Evolutionary conservation across 2,113 vertebrate genomes (phyloP).

Genomic region (Corynorhinus townsendii): DNA sequence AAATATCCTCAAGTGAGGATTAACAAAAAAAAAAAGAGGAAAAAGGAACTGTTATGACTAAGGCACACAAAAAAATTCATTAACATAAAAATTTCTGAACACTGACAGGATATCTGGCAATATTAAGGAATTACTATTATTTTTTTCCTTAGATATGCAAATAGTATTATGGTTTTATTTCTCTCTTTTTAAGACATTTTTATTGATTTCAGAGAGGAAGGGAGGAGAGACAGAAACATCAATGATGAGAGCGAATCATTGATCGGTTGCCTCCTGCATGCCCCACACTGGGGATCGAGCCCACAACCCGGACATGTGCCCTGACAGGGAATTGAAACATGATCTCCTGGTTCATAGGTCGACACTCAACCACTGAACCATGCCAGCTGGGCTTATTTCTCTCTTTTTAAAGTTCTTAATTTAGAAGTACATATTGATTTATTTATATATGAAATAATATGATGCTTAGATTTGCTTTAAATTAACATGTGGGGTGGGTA

Average conservation of each 20-base stretch:
- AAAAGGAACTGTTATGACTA: neutral
- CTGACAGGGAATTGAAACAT: too few relatives aligned
- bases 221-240: too few relatives aligned
- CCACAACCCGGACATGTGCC: too few relatives aligned
- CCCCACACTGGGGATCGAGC: too few relatives aligned
- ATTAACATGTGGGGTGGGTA: neutral
- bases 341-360: too few relatives aligned
- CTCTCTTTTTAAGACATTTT: too few relatives aligned
- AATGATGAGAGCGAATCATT: too few relatives aligned
- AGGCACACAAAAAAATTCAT: neutral
- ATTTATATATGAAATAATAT: neutral
- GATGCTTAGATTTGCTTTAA: neutral
- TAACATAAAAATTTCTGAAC: neutral
- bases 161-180: neutral
- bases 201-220: too few relatives aligned
- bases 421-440: neutral
- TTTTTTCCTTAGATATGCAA: neutral
- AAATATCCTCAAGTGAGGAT: too few relatives aligned
- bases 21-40: neutral
- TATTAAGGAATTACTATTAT: neutral
- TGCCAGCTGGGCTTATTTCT: too few relatives aligned
- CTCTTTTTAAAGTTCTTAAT: neutral
- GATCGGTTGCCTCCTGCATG: too few relatives aligned
- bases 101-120: neutral
- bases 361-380: too few relatives aligned